phyloP scores from a whole-genome alignment of 30 jellyfish, hydroid and myxozoan genomes.

The Morbakka virulenta region DNA sequence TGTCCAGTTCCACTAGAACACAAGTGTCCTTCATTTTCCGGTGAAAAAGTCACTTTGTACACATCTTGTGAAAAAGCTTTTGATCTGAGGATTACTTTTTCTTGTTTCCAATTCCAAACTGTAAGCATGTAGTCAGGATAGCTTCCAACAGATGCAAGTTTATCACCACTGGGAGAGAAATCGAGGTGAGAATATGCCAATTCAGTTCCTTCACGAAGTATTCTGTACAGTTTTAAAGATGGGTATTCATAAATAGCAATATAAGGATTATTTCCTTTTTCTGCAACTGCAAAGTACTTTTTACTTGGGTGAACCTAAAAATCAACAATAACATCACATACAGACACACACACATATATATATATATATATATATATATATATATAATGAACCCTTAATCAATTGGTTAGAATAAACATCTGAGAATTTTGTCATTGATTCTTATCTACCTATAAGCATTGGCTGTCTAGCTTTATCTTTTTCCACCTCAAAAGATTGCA shows the following conservation, averaged over 20 bases:
- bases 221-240: conserved; percentile 57
- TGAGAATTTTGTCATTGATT: too few species aligned
- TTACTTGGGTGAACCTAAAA: conserved; percentile 87
- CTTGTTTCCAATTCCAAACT: conserved; percentile 94
- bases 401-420: too few species aligned
- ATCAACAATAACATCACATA: neutral
- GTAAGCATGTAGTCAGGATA: conserved; percentile 93
- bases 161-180: conserved; percentile 83
- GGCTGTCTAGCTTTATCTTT: too few species aligned
- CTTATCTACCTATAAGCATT: too few species aligned
- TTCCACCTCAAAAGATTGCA: too few species aligned
- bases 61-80: conserved; percentile 95
- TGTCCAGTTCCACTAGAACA: conserved; percentile 98
- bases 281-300: conserved; percentile 85
- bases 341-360: too few species aligned
- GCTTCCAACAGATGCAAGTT: conserved; percentile 93
- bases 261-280: conserved; percentile 70
- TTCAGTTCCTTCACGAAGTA: conserved; percentile 81
- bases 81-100: conserved; percentile 64
- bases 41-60: conserved; percentile 89
- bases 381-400: too few species aligned
- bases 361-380: too few species aligned
- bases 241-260: conserved; percentile 81
- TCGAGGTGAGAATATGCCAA: conserved; percentile 75
- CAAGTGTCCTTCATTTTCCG: conserved; percentile 96